Evolutionary conservation across 2,888 invertebrate genomes (phyloP), one percentile per base, ranked within the genome.

Genomic region (Choristoneura rosaceana): DNA sequence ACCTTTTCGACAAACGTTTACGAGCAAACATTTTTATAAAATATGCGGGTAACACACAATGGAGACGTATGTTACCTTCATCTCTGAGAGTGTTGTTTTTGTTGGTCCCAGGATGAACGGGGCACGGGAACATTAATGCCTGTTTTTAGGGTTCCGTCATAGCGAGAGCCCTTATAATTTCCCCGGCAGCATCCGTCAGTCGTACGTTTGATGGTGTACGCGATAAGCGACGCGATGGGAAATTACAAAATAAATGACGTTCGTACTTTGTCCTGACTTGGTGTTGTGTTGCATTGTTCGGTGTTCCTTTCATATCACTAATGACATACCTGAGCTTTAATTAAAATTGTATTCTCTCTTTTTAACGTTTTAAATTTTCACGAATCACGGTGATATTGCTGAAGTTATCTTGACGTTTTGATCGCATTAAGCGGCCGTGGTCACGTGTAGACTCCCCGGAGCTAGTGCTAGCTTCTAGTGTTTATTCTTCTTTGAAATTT

Each of bases 1-100:
- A 59, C 69, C 68, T 71, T 71, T 71, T 73, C 69, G 59, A 69
- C 73, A 73, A 69, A 73, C 69, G 73, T 64, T 73, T 64, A 69
- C 69, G 73, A 64, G 73, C 55, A 43, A 69, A 64, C 68, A 73
- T 73, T 64, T 71, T 68, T 64, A 69, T 69, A 73, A 69, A 73
- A 69, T 69, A 69, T 69, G 68, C 59, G 68, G 64, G 67, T 63
- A 61, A 47, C 61, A 68, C 68, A 69, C 73, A 69, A 73, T 64
- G 33, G 69, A 73, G 64, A 73, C 69, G 73, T 69, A 64, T 64
- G 71, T 47, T 63, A 60, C 68, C 68, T 62, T 73, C 73, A 73
- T 73, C 69, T 73, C 47, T 73, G 33, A 50, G 62, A 71, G 71
- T 68, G 68, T 71, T 71, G 68, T 71, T 71, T 71, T 71, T 68